A percentile compares a stretch with the other conserved stretches of the same genome.
phyloP scores from a whole-genome alignment of 2,888 invertebrate species.

The Pristionchus fissidentatus region DNA sequence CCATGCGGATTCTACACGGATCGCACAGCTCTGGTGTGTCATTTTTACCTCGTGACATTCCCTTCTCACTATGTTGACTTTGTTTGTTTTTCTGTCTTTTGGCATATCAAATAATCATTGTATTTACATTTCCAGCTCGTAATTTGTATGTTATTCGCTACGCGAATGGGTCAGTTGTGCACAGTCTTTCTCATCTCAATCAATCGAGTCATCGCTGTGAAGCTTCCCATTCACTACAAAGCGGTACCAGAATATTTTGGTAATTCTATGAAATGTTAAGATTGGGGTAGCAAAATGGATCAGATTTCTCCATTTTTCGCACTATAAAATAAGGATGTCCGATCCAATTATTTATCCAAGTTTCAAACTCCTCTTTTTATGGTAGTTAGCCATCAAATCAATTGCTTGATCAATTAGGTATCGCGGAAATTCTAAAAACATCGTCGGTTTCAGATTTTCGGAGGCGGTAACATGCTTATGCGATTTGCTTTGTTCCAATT shows the following conservation, averaged over 20 bases:
- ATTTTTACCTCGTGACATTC: not conserved
- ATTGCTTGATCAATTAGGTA: not conserved
- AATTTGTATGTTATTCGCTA: not conserved
- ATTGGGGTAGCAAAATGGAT: not conserved
- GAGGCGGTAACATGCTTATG: no score
- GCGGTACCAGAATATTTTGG: not conserved
- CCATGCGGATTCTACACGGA: not conserved
- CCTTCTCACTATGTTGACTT: not conserved
- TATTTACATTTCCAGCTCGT: no score
- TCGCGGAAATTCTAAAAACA: no score
- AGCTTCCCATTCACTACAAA: not conserved
- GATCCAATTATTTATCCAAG: no score
- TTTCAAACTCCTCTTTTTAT: not conserved
- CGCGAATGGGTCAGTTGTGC: constrained; percentile 3
- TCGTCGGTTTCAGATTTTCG: constrained; percentile 1
- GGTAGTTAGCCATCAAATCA: not conserved
- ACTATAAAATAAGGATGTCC: not conserved
- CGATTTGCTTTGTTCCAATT: not conserved
- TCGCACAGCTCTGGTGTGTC: not conserved
- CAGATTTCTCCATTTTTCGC: not conserved
- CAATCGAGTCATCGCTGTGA: constrained; percentile 4
- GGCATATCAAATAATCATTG: not conserved
- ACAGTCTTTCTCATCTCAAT: not conserved
- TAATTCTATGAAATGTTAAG: not conserved
- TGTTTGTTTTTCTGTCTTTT: not conserved